Percentiles rank a stretch among this genome's conserved stretches.
These are phyloP conservation scores for Scomber scombrus DNA, from an alignment of 2,113 vertebrate species.

Conservation along the genomic window DNA sequence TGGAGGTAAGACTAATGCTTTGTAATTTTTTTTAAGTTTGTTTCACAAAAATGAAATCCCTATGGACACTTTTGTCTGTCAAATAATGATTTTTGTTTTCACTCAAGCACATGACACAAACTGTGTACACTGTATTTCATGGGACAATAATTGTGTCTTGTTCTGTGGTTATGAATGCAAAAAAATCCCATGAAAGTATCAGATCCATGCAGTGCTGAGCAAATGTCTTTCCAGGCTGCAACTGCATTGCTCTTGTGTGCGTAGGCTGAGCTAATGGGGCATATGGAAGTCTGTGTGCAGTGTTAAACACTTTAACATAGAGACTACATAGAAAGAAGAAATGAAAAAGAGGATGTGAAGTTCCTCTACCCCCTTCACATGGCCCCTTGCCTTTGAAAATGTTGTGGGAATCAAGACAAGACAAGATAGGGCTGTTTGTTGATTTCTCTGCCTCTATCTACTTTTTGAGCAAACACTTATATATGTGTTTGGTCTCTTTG, in stretches of 20 bases:
- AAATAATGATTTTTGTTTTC: no score
- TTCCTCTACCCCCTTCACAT: conserved; percentile 34
- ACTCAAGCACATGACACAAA: no score
- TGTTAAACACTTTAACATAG: conserved; percentile 23
- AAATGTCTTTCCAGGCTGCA: conserved; percentile 48
- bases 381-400: conserved; percentile 29
- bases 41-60: not conserved
- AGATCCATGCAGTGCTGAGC: not conserved
- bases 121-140: not conserved
- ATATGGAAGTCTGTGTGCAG: conserved; percentile 1
- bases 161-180: conserved; percentile 20
- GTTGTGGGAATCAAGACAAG: conserved; percentile 12
- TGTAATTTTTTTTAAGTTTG: not conserved
- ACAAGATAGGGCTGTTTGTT: conserved; percentile 20
- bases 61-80: no score
- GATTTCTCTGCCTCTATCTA: not conserved
- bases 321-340: conserved; percentile 61
- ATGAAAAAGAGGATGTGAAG: conserved; percentile 63
- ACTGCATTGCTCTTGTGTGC: not conserved
- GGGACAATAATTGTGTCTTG: not conserved
- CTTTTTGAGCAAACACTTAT: conserved; percentile 6
- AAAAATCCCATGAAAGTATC: conserved; percentile 26
- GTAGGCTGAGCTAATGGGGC: not conserved
- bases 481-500: not conserved
- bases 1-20: conserved; percentile 90